Evolutionary conservation across 2,113 vertebrate species (phyloP).

Genomic region (Corvus cornix): DNA sequence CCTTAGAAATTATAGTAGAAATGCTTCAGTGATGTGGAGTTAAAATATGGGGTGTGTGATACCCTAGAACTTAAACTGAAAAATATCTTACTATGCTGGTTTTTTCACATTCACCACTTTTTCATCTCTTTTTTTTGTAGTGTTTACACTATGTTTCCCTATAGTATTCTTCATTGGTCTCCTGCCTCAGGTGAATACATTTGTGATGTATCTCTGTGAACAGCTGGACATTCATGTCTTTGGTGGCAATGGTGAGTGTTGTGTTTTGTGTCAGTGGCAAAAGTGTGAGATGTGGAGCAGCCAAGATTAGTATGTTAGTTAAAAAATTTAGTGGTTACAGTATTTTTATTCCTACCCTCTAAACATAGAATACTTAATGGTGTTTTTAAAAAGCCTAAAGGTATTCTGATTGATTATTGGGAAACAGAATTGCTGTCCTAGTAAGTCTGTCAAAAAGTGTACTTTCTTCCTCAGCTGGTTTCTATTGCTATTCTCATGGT

Average conservation of each 20-base stretch:
- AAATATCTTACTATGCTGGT: not conserved
- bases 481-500: not conserved
- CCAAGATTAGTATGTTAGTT: not conserved
- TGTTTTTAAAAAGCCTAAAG: not conserved
- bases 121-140: constrained; percentile 61
- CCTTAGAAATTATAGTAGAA: not conserved
- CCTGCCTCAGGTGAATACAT: constrained; percentile 98
- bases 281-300: not conserved
- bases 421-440: not conserved
- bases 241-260: constrained; percentile 92
- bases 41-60: not conserved
- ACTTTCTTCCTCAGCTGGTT: not conserved
- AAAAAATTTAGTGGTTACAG: not conserved
- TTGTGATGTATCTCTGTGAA: constrained; percentile 98
- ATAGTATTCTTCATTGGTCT: constrained; percentile 96
- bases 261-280: not conserved
- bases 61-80: not conserved
- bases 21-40: not conserved
- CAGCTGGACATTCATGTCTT: constrained; percentile 98
- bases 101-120: not conserved
- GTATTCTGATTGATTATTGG: not conserved
- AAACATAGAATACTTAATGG: not conserved
- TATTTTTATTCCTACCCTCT: not conserved
- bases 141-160: constrained; percentile 97
- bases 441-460: not conserved